Conservation (phyloP, 2,797 vertebrate species). For the Ciconia nigra region DNA sequence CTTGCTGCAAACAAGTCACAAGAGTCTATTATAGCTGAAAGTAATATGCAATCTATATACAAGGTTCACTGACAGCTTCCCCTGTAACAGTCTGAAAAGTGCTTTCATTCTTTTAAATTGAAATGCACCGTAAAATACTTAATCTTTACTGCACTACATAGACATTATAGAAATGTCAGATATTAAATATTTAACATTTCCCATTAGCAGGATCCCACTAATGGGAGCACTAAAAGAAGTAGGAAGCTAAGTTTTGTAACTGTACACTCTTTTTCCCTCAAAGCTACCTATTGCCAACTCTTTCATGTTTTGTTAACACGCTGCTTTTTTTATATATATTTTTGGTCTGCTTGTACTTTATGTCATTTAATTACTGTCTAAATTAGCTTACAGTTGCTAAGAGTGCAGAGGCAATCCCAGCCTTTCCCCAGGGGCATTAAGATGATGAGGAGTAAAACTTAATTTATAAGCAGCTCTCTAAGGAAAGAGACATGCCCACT, state of each 20-base stretch:
- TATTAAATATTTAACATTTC: constrained; percentile 55
- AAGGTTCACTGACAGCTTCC: background rate
- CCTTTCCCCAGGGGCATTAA: background rate
- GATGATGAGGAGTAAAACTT: constrained; percentile 4
- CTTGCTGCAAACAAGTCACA: background rate
- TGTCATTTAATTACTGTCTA: background rate
- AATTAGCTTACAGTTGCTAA: background rate
- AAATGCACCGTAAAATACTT: constrained; percentile 8
- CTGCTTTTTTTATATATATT: background rate
- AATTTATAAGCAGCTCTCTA: background rate
- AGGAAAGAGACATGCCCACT: background rate
- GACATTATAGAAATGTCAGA: constrained; percentile 25
- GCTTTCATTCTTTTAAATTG: background rate
- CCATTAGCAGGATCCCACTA: constrained; percentile 26
- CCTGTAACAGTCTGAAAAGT: background rate
- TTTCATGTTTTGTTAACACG: background rate
- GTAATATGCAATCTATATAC: background rate
- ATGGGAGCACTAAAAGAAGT: background rate
- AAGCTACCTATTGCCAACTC: background rate
- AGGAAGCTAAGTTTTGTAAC: background rate
- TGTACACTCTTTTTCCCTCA: background rate
- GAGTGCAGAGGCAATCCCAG: background rate
- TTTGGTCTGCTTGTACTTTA: background rate
- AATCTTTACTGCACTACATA: background rate
- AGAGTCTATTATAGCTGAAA: background rate